These are phyloP conservation scores for Rhipidura dahli DNA, from an alignment of 2,113 vertebrate genomes.

Conservation along the genomic window DNA sequence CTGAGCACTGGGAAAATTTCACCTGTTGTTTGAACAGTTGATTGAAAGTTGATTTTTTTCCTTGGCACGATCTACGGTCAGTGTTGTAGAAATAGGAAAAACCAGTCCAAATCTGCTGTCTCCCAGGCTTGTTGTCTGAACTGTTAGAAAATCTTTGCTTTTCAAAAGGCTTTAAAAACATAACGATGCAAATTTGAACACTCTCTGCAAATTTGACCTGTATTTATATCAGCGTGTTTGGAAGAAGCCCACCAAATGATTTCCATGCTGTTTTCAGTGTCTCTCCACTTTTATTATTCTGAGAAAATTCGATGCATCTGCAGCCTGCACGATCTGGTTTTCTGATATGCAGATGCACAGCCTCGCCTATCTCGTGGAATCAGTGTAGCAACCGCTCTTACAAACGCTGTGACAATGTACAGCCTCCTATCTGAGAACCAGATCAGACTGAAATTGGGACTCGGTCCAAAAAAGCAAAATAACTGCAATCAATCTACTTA, in stretches of 20 bases:
- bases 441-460: conserved; percentile 40
- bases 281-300: neutral
- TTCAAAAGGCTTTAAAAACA: neutral
- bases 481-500: conserved; percentile 26
- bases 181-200: fast-evolving
- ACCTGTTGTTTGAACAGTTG: neutral
- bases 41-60: neutral
- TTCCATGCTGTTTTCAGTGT: neutral
- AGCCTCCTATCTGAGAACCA: conserved; percentile 29
- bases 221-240: neutral
- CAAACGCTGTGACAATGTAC: conserved; percentile 2
- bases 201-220: neutral
- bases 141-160: neutral
- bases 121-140: neutral
- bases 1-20: neutral
- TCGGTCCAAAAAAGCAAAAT: conserved; percentile 10
- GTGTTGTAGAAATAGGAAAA: neutral
- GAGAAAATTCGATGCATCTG: conserved; percentile 18
- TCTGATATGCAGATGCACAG: conserved; percentile 35
- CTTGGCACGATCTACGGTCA: fast-evolving
- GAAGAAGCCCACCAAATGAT: neutral
- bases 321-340: neutral
- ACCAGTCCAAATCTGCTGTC: neutral
- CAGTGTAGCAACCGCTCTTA: conserved; percentile 37
- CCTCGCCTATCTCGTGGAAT: conserved; percentile 35